phyloP scores from a whole-genome alignment of 2,888 invertebrate genomes.

The Ernsta delagoae region DNA sequence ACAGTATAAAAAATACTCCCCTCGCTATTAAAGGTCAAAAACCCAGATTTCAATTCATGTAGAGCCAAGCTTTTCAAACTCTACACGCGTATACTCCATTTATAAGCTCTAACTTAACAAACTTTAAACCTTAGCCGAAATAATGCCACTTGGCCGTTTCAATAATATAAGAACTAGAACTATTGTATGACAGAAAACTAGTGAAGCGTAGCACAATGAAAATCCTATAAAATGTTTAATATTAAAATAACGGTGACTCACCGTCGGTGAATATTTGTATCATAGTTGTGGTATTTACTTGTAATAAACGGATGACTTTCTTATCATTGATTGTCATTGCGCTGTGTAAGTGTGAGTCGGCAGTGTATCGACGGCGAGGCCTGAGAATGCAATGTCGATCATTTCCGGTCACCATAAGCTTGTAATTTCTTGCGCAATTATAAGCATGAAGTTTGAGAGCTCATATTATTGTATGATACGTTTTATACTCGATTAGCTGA shows the following conservation, averaged over 20 bases:
- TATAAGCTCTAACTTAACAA: too few relatives aligned
- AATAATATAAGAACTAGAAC: too few relatives aligned
- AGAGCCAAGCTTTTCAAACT: too few relatives aligned
- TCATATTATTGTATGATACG: not conserved
- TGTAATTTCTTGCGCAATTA: constrained; percentile 13
- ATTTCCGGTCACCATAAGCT: constrained; percentile 52
- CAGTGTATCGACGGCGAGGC: constrained; percentile 21
- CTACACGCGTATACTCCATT: too few relatives aligned
- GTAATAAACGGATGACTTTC: constrained; percentile 19
- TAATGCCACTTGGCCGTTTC: too few relatives aligned
- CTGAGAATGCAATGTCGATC: constrained; percentile 53
- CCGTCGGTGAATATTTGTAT: not conserved
- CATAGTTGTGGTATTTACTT: not conserved
- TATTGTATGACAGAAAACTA: too few relatives aligned
- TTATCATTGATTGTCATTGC: constrained; percentile 30
- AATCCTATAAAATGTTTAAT: too few relatives aligned
- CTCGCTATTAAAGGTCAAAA: too few relatives aligned
- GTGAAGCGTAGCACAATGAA: too few relatives aligned
- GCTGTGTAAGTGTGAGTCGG: not conserved
- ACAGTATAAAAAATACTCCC: too few relatives aligned
- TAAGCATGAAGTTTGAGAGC: constrained; percentile 6
- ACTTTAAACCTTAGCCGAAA: too few relatives aligned
- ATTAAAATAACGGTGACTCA: not conserved
- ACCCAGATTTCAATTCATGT: too few relatives aligned
- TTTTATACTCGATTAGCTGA: not conserved